Evolutionary conservation across 2,888 invertebrate genomes (phyloP).

Genomic region (Cerceris rybyensis): DNA sequence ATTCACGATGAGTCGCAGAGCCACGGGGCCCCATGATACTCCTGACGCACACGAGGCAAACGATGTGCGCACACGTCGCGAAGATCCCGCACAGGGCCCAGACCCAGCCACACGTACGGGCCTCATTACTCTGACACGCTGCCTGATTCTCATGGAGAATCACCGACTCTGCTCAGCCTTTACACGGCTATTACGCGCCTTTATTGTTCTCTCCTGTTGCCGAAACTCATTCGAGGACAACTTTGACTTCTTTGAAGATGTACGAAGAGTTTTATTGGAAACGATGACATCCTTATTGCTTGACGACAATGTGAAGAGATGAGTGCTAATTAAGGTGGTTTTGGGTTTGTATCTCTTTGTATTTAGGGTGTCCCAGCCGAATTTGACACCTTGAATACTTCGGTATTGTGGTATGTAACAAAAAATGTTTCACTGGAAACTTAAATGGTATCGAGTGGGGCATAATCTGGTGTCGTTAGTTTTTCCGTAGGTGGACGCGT

Average conservation of each 20-base stretch:
- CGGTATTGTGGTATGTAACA: no score
- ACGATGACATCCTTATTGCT: neutral
- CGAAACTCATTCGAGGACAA: constrained; percentile 26
- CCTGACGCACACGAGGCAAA: constrained; percentile 29
- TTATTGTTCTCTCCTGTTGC: constrained; percentile 57
- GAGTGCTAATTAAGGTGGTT: no score
- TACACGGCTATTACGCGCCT: constrained; percentile 62
- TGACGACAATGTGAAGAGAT: neutral
- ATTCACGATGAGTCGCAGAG: constrained; percentile 70
- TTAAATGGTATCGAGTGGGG: no score
- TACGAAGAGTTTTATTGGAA: constrained; percentile 23
- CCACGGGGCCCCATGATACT: constrained; percentile 54
- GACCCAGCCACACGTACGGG: neutral
- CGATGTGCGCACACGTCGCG: constrained; percentile 3
- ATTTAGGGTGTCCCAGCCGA: no score
- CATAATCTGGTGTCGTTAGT: no score
- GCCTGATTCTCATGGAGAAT: constrained; percentile 19
- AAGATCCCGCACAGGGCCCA: no score
- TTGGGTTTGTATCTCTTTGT: no score
- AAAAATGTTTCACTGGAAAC: no score
- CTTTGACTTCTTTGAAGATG: constrained; percentile 12
- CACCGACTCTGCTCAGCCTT: constrained; percentile 36
- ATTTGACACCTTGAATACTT: no score
- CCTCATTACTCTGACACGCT: constrained; percentile 17
- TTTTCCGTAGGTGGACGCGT: no score